These are phyloP conservation scores for Tragopan temminckii DNA, from an alignment of 2,797 vertebrate species.

Conservation along the genomic window DNA sequence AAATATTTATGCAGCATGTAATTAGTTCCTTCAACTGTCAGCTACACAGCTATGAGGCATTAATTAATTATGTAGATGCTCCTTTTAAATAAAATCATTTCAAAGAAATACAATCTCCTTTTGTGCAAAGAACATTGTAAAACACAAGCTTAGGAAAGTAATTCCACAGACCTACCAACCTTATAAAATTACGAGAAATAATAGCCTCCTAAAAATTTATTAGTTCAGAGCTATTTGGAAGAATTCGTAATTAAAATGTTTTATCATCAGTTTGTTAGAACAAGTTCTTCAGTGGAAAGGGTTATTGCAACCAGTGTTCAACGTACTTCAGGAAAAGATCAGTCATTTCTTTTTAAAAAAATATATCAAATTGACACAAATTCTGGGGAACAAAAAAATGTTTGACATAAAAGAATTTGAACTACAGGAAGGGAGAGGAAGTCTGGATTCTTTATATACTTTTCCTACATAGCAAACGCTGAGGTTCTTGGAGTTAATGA, in stretches of 20 bases:
- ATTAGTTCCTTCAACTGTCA: neutral
- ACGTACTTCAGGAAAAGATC: neutral
- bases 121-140: fast-evolving
- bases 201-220: neutral
- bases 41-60: neutral
- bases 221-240: neutral
- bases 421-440: neutral
- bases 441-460: neutral
- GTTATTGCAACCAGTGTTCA: neutral
- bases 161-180: neutral
- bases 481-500: neutral
- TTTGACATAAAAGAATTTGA: neutral
- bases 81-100: neutral
- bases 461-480: neutral
- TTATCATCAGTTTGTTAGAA: neutral
- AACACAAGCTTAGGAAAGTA: neutral
- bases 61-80: neutral
- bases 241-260: neutral
- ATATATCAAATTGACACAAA: neutral
- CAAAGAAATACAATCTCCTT: fast-evolving
- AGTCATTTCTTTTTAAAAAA: neutral
- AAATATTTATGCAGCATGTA: neutral
- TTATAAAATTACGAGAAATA: neutral
- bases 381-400: neutral
- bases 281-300: neutral